Evolutionary conservation across 23 tunicate species (phyloP), one percentile per base, ranked within the genome.

Genomic region (Ciona savignyi): DNA sequence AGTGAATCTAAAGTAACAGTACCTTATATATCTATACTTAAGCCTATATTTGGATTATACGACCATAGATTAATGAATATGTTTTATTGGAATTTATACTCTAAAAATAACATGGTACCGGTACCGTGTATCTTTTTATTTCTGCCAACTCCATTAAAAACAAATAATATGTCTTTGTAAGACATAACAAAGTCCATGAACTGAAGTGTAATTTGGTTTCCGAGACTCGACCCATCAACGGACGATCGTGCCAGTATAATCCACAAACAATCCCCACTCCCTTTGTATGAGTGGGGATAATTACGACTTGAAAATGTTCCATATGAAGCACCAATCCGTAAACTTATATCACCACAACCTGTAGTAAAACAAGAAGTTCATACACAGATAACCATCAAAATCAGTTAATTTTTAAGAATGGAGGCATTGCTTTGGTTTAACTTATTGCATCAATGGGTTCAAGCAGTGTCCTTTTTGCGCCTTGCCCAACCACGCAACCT

Each of bases 191-290:
- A 89, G 26, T 83, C 85, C 15, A 23, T 63, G 68, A 89, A 83
- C 26, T 79, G 63, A 21, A 89, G 32, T n/a, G 60, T 69, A 25
- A 83, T 34, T 2, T 26, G 23, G 35, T 22, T 23, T 23, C 32
- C 33, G 0, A 63, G 60, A 4, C 11, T 63, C 29, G 33, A 71
- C 22, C 0, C 33, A 0, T 27, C 74, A 33, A 28, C 28, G 48
- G 62, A 22, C 29, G 49, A n/a, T 26, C 27, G 62, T 33, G 74
- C 34, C 20, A 77, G 34, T 29, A 89, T 63, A 23, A 78, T 63
- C 97, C 97, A 91, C 23, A 30, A 24, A 71, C 97, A 91, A 62
- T 91, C 86, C 1, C 97, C 97, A 32, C 80, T 85, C 0, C 97
- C 97, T 42, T 33, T 19, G 67, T 84, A 78, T 27, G 80, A 65